Conservation (phyloP, 2,888 invertebrate species). For the Diadegma fenestrale region DNA sequence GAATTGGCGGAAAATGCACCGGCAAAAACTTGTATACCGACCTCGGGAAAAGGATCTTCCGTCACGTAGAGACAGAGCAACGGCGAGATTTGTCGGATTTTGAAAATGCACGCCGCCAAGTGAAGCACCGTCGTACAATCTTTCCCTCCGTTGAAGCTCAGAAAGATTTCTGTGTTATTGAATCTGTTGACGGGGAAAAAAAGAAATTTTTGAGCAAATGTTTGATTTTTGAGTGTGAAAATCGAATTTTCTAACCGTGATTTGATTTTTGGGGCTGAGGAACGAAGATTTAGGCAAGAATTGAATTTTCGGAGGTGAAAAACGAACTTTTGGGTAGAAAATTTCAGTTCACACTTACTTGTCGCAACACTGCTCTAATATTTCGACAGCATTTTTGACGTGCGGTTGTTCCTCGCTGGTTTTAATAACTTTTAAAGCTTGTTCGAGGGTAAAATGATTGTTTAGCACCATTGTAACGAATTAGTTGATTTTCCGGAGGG, state of each 20-base stretch:
- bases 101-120: slow-evolving; percentile 86
- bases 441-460: slow-evolving; percentile 72
- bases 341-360: slow-evolving; percentile 73
- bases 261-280: no score
- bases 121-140: slow-evolving; percentile 98
- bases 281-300: no score
- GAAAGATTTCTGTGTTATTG: slow-evolving; percentile 91
- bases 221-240: no score
- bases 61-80: slow-evolving; percentile 93
- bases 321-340: neutral
- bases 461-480: slow-evolving; percentile 65
- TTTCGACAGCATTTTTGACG: slow-evolving; percentile 75
- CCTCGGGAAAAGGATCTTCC: slow-evolving; percentile 93
- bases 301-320: neutral
- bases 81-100: slow-evolving; percentile 83
- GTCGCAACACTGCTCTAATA: slow-evolving; percentile 79
- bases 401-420: slow-evolving; percentile 72
- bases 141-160: slow-evolving; percentile 99
- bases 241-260: no score
- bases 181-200: slow-evolving; percentile 86
- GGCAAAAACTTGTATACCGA: slow-evolving; percentile 50
- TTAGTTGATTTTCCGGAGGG: neutral
- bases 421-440: slow-evolving; percentile 74
- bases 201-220: neutral
- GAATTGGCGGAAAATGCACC: neutral